Conservation (phyloP, 2,888 invertebrate genomes). For the Sthenelais limicola region DNA sequence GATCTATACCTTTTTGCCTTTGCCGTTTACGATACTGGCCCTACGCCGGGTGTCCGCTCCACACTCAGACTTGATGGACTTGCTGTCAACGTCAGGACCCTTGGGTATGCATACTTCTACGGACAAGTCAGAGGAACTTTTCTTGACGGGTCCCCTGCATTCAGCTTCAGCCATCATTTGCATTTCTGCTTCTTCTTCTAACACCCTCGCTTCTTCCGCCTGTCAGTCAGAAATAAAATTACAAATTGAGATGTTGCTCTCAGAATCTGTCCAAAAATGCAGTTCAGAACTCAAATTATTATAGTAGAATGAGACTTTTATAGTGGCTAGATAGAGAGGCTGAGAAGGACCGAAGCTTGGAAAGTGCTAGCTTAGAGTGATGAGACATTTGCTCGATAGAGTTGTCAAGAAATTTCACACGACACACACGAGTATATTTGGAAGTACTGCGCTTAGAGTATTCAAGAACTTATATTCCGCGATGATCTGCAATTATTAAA, state of each 20-base stretch:
- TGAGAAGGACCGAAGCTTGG: no score
- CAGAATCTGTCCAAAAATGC: not conserved
- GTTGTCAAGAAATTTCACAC: no score
- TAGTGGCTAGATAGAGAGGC: no score
- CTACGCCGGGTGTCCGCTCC: conserved; percentile 46
- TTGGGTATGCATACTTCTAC: conserved; percentile 86
- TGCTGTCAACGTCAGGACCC: conserved; percentile 80
- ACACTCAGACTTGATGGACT: conserved; percentile 82
- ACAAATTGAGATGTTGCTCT: not conserved
- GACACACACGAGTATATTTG: no score
- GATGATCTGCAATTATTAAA: no score
- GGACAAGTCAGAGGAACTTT: conserved; percentile 92
- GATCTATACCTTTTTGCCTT: conserved; percentile 90
- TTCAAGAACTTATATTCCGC: no score
- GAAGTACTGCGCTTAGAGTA: no score
- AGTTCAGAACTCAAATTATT: no score
- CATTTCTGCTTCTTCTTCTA: conserved; percentile 47
- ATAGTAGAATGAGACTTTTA: no score
- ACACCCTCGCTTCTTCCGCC: conserved; percentile 47
- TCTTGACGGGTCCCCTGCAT: conserved; percentile 79
- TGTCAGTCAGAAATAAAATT: conserved; percentile 21
- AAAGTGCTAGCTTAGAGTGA: no score
- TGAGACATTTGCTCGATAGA: no score
- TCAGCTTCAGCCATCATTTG: not conserved
- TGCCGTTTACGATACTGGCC: conserved; percentile 71